A percentile compares a stretch with the other conserved stretches of the same genome.
phyloP scores from a whole-genome alignment of 2,888 invertebrate genomes.

The Julus scanicus region DNA sequence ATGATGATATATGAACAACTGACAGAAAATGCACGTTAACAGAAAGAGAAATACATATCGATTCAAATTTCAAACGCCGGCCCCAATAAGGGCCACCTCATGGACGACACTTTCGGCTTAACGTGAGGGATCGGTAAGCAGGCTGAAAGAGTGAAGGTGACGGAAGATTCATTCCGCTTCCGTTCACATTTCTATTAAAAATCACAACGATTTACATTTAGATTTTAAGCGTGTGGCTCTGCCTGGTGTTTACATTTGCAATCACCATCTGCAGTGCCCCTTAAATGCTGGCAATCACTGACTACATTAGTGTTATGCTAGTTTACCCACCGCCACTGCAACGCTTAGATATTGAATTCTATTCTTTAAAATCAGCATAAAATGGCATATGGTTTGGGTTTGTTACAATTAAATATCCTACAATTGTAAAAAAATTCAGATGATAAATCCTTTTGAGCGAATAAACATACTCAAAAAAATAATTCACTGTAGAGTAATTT shows the following conservation, averaged over 20 bases:
- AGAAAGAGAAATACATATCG: constrained; percentile 21
- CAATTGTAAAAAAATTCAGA: too few species aligned
- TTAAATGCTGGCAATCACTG: too few species aligned
- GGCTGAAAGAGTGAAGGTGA: neutral
- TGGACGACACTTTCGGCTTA: neutral
- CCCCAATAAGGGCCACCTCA: neutral
- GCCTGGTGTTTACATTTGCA: neutral
- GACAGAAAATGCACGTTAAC: constrained; percentile 33
- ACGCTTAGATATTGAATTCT: too few species aligned
- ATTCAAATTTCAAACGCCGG: neutral
- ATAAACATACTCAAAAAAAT: too few species aligned
- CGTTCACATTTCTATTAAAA: constrained; percentile 1
- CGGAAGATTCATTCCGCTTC: neutral
- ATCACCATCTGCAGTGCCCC: too few species aligned
- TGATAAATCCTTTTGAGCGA: too few species aligned
- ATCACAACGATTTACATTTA: neutral
- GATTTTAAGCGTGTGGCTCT: neutral
- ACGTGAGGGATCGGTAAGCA: neutral
- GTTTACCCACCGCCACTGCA: too few species aligned
- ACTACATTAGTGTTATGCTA: too few species aligned
- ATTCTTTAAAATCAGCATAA: too few species aligned
- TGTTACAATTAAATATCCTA: too few species aligned
- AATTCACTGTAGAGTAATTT: too few species aligned
- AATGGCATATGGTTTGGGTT: too few species aligned
- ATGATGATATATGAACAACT: neutral